These are phyloP conservation scores for Champsocephalus gunnari DNA, from an alignment of 2,797 vertebrate species.

Conservation along the genomic window DNA sequence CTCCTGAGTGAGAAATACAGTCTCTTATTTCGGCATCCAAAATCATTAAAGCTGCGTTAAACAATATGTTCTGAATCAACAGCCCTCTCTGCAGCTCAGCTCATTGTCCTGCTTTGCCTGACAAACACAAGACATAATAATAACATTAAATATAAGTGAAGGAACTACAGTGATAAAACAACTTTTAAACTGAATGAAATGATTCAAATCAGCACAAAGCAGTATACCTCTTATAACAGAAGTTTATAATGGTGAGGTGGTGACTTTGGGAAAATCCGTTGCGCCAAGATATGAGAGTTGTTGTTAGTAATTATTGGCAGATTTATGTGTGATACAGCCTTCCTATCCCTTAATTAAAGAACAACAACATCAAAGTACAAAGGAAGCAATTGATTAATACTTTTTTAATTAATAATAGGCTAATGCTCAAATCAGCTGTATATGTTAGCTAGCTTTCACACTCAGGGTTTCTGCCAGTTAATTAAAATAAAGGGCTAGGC, in stretches of 20 bases:
- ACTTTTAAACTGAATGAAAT: neutral
- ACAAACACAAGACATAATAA: neutral
- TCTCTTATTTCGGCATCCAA: constrained; percentile 60
- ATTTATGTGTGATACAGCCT: neutral
- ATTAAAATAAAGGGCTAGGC: no score
- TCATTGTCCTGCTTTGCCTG: constrained; percentile 3
- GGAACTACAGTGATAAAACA: neutral
- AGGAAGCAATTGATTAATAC: no score
- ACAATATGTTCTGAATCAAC: constrained; percentile 57
- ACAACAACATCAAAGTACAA: no score
- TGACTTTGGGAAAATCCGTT: neutral
- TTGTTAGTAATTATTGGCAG: neutral
- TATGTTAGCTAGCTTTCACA: neutral
- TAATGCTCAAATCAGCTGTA: no score
- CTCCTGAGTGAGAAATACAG: constrained; percentile 67
- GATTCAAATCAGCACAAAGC: neutral
- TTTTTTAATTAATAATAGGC: no score
- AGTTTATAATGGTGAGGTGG: neutral
- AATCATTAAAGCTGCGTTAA: constrained; percentile 75
- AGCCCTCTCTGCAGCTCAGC: constrained; percentile 27
- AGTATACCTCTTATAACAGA: neutral
- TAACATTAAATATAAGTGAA: neutral
- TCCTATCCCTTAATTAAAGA: no score
- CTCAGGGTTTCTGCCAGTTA: no score
- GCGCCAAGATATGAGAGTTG: no score